A percentile compares a stretch with the other conserved stretches of the same genome.
These are phyloP conservation scores for Parauchenoglanis punctatus DNA, from an alignment of 2,797 vertebrate species.

Conservation along the genomic window DNA sequence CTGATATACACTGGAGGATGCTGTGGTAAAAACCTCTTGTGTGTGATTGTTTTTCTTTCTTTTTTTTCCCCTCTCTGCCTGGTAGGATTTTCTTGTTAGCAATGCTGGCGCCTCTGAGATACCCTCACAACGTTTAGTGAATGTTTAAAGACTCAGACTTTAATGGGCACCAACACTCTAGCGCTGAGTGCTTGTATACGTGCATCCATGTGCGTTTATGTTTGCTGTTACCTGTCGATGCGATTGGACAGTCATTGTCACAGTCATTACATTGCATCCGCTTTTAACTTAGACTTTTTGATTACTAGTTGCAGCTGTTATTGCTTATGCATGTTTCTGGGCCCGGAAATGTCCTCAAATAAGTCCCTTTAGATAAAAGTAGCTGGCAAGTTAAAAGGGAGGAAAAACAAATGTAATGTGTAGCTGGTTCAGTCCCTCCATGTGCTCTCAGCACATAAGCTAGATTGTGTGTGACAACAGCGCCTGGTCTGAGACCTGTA, in stretches of 20 bases:
- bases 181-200: neutral
- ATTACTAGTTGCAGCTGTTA: neutral
- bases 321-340: too few species aligned
- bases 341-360: neutral
- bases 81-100: neutral
- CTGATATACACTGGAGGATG: neutral
- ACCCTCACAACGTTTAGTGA: neutral
- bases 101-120: neutral
- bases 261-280: neutral
- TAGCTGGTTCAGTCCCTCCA: conserved; percentile 22
- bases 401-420: neutral
- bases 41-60: neutral
- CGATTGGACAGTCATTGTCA: neutral
- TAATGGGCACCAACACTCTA: neutral
- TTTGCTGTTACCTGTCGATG: neutral
- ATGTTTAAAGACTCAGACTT: neutral
- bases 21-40: neutral
- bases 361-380: neutral
- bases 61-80: neutral
- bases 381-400: too few species aligned
- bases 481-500: conserved; percentile 69
- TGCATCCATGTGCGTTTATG: neutral
- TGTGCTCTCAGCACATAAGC: conserved; percentile 15
- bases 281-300: neutral
- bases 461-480: conserved; percentile 32